phyloP scores from a whole-genome alignment of 2,797 vertebrate genomes.

The Melanotaenia maccullochi region DNA sequence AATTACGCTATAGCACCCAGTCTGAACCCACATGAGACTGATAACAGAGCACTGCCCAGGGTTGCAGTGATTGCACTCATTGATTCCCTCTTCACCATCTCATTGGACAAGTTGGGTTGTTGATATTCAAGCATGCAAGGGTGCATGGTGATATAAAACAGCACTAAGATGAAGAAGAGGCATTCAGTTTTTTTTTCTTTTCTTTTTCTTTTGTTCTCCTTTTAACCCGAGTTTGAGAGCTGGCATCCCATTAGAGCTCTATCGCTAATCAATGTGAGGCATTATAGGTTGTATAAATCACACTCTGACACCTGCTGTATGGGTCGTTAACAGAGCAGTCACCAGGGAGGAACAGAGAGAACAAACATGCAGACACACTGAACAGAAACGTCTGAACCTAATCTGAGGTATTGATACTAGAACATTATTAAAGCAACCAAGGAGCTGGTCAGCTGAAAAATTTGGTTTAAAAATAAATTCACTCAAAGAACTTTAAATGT shows the following conservation, averaged over 20 bases:
- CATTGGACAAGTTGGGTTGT: constrained; percentile 53
- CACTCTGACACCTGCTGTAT: constrained; percentile 76
- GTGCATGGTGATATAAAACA: constrained; percentile 47
- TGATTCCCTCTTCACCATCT: constrained; percentile 47
- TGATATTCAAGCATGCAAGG: constrained; percentile 56
- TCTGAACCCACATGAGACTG: constrained; percentile 78
- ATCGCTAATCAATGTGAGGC: constrained; percentile 82
- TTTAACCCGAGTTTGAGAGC: constrained; percentile 58
- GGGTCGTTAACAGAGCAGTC: constrained; percentile 76
- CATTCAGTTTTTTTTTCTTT: constrained; percentile 3
- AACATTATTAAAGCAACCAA: constrained; percentile 40
- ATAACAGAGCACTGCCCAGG: constrained; percentile 78
- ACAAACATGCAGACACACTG: constrained; percentile 68
- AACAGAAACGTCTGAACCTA: constrained; percentile 58
- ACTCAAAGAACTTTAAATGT: constrained; percentile 8
- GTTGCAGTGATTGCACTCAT: constrained; percentile 73
- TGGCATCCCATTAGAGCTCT: constrained; percentile 74
- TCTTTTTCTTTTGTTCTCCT: constrained; percentile 26
- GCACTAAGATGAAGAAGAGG: constrained; percentile 36
- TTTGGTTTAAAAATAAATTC: constrained; percentile 19
- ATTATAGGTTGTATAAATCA: constrained; percentile 84
- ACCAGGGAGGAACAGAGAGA: constrained; percentile 67
- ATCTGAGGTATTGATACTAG: constrained; percentile 39
- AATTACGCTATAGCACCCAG: constrained; percentile 88
- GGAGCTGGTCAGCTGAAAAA: constrained; percentile 40